Evolutionary conservation across 2,888 invertebrate genomes (phyloP).

Genomic region (Cerastoderma edule): DNA sequence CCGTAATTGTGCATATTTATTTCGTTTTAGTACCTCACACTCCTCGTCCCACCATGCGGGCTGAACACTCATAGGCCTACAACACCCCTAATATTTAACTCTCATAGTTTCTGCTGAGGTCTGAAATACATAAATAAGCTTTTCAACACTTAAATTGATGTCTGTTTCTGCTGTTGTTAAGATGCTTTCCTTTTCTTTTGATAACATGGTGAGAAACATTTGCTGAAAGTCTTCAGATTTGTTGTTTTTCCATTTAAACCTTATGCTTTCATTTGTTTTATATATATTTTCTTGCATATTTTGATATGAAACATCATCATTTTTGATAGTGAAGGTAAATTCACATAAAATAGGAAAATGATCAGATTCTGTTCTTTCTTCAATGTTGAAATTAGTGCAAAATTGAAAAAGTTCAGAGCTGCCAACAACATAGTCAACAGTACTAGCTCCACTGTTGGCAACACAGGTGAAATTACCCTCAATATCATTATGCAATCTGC

Average conservation of each 20-base stretch:
- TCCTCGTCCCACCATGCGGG: slow-evolving; percentile 5
- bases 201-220: neutral
- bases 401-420: slow-evolving; percentile 1
- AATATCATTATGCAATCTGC: slow-evolving; percentile 15
- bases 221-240: neutral
- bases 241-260: neutral
- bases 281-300: neutral
- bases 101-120: neutral
- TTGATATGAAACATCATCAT: neutral
- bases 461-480: slow-evolving; percentile 15
- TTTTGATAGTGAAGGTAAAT: neutral
- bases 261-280: neutral
- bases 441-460: too few relatives aligned
- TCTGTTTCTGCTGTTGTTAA: neutral
- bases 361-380: slow-evolving; percentile 6
- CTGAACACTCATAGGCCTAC: neutral
- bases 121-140: neutral
- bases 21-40: neutral
- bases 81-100: neutral
- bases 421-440: slow-evolving; percentile 21
- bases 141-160: neutral
- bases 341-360: slow-evolving; percentile 23
- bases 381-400: slow-evolving; percentile 17
- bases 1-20: neutral
- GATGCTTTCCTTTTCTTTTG: neutral